Percentiles rank a stretch among this genome's conserved stretches.
phyloP scores from a whole-genome alignment of 2,113 vertebrate species.

The Labeo rohita region DNA sequence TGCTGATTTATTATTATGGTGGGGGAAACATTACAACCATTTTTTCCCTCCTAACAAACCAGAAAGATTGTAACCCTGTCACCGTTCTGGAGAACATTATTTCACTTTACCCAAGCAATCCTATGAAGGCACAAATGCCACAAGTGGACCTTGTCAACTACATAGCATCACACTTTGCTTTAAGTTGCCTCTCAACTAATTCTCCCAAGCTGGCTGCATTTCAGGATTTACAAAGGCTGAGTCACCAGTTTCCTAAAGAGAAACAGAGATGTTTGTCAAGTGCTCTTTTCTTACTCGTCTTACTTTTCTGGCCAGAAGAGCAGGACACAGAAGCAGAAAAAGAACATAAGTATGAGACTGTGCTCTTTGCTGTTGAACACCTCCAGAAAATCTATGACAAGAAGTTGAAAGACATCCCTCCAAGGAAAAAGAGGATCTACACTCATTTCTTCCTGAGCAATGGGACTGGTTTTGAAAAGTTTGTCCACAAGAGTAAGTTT shows the following conservation, averaged over 20 bases:
- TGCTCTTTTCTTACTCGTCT: conserved; percentile 76
- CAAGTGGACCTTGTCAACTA: conserved; percentile 77
- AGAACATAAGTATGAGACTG: conserved; percentile 72
- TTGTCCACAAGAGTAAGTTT: conserved; percentile 78
- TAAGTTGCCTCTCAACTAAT: conserved; percentile 72
- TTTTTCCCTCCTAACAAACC: conserved; percentile 73
- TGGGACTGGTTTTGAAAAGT: conserved; percentile 75
- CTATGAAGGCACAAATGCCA: conserved; percentile 59
- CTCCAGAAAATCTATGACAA: conserved; percentile 68
- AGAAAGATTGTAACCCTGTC: conserved; percentile 60
- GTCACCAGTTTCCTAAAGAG: conserved; percentile 66
- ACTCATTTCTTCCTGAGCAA: conserved; percentile 80
- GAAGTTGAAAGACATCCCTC: conserved; percentile 78
- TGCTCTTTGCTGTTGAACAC: conserved; percentile 73
- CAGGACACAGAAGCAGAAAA: conserved; percentile 64
- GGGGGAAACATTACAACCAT: conserved; percentile 80
- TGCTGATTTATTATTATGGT: conserved; percentile 75
- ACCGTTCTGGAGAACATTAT: conserved; percentile 71
- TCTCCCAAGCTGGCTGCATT: conserved; percentile 63
- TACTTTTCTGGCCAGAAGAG: conserved; percentile 84
- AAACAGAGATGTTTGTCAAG: conserved; percentile 69
- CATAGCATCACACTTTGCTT: conserved; percentile 73
- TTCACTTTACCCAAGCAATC: conserved; percentile 70
- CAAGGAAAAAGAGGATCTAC: conserved; percentile 74
- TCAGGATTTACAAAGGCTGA: conserved; percentile 70